Conservation (phyloP, 1,140 invertebrate species). For the Aphelenchoides avenae region DNA sequence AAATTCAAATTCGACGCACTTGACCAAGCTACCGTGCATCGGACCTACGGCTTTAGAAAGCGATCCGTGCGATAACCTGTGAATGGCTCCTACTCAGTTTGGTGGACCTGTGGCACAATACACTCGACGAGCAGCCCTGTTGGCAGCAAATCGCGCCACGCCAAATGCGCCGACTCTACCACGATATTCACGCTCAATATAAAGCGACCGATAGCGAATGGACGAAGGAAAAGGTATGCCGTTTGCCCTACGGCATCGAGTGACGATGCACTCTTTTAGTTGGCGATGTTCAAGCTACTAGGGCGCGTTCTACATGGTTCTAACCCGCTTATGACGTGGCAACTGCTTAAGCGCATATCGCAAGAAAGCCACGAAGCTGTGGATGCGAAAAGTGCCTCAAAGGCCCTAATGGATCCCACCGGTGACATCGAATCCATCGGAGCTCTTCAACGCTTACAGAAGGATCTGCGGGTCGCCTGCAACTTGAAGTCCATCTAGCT, state of each 20-base stretch:
- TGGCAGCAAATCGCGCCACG: constrained; percentile 36
- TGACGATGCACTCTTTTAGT: too few species aligned
- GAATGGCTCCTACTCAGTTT: constrained; percentile 48
- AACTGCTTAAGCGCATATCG: too few species aligned
- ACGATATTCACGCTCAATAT: constrained; percentile 20
- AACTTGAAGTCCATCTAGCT: too few species aligned
- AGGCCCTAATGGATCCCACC: too few species aligned
- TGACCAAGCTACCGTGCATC: background rate
- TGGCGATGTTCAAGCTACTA: constrained; percentile 64
- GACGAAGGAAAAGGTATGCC: constrained; percentile 2
- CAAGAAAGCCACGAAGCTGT: too few species aligned
- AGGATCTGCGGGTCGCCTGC: too few species aligned
- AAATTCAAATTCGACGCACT: background rate
- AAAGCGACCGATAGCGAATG: constrained; percentile 3
- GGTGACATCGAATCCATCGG: too few species aligned
- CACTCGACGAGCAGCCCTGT: constrained; percentile 29
- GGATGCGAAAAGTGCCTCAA: too few species aligned
- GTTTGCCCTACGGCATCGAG: background rate
- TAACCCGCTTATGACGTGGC: constrained; percentile 66
- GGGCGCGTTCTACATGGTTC: constrained; percentile 80
- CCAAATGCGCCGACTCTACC: constrained; percentile 30
- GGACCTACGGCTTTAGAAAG: background rate
- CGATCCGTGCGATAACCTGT: constrained; percentile 12
- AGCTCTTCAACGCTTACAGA: too few species aligned
- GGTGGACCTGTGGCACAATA: constrained; percentile 45